These are phyloP conservation scores for Nothoprocta pentlandii DNA, from an alignment of 2,113 vertebrate genomes.

Conservation along the genomic window DNA sequence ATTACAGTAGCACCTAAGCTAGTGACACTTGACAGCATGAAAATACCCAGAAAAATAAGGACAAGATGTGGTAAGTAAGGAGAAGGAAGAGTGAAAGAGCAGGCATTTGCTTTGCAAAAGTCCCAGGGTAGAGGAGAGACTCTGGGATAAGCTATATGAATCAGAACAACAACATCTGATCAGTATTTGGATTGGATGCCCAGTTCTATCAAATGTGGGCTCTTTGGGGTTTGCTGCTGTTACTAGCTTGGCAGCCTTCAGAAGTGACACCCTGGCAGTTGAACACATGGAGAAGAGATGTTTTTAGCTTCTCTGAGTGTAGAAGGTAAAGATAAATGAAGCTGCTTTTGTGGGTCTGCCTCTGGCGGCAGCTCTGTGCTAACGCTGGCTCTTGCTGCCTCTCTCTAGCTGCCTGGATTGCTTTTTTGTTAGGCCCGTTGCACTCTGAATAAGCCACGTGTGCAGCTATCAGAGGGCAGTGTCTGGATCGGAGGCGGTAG, in stretches of 20 bases:
- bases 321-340: neutral
- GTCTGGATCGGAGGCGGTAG: neutral
- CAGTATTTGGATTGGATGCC: neutral
- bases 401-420: rapidly evolving
- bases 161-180: neutral
- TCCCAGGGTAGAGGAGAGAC: neutral
- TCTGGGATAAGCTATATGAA: rapidly evolving
- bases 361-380: rapidly evolving
- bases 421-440: neutral
- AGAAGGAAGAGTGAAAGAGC: neutral
- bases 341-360: neutral
- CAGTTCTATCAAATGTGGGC: neutral
- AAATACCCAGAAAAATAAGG: neutral
- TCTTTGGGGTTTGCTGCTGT: slow-evolving; percentile 29
- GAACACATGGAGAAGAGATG: neutral
- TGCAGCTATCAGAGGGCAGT: neutral
- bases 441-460: neutral
- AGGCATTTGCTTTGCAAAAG: neutral
- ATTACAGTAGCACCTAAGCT: neutral
- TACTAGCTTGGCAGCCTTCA: slow-evolving; percentile 5
- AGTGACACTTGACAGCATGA: neutral
- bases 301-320: neutral
- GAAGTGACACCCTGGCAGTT: neutral
- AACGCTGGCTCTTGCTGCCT: rapidly evolving
- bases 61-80: neutral